phyloP scores from a whole-genome alignment of 1,140 invertebrate species.

The Idris sp. region DNA sequence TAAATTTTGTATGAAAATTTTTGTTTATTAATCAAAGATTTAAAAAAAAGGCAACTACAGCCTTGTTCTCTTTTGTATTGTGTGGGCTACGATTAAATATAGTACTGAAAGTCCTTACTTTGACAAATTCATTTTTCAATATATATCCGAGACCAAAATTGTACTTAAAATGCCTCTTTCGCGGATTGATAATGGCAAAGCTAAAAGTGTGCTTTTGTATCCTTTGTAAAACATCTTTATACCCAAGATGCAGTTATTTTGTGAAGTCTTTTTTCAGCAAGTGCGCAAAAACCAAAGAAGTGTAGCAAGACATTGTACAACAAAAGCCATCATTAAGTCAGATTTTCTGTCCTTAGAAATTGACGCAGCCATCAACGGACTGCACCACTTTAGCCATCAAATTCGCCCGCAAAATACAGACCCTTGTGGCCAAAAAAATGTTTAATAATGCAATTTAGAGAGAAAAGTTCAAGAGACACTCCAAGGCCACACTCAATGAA shows the following conservation, averaged over 20 bases:
- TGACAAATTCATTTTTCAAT: no score
- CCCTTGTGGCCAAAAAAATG: conserved; percentile 38
- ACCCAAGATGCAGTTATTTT: not conserved
- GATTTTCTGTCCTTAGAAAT: not conserved
- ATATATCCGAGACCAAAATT: no score
- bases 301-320: not conserved
- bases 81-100: no score
- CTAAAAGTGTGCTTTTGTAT: no score
- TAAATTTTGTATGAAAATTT: no score
- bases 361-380: not conserved
- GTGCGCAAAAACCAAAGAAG: not conserved
- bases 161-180: no score
- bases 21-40: no score
- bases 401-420: conserved; percentile 10
- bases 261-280: not conserved
- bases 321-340: conserved; percentile 1
- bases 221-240: not conserved
- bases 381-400: not conserved
- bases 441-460: conserved; percentile 57
- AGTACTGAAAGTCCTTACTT: no score
- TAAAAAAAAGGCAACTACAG: no score
- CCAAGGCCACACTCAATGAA: conserved; percentile 32
- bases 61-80: no score
- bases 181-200: no score
- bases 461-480: conserved; percentile 53